These are phyloP conservation scores for Agrilus planipennis DNA, from an alignment of 1,140 invertebrate genomes.

Conservation along the genomic window DNA sequence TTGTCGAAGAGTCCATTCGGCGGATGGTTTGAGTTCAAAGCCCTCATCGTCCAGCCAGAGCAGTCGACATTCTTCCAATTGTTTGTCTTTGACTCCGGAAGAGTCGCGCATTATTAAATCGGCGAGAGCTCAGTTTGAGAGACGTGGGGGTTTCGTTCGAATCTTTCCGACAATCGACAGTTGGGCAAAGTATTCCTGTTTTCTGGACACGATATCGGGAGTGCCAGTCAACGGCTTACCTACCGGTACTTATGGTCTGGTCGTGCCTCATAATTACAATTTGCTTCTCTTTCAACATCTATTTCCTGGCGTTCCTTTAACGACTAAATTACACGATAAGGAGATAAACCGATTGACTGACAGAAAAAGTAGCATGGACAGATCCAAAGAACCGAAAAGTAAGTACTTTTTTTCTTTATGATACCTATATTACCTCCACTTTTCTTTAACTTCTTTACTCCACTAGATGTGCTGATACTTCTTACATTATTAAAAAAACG, in stretches of 20 bases:
- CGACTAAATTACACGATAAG: constrained; percentile 37
- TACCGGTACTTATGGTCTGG: constrained; percentile 43
- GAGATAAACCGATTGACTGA: constrained; percentile 24
- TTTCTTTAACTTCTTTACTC: too few relatives aligned
- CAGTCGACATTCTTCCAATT: constrained; percentile 24
- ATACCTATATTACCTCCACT: too few relatives aligned
- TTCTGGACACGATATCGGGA: constrained; percentile 53
- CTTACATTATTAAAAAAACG: too few relatives aligned
- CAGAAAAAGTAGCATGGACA: constrained; percentile 3
- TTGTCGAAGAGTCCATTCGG: constrained; percentile 54
- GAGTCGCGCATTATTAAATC: constrained; percentile 67
- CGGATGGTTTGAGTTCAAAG: constrained; percentile 43
- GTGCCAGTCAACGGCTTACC: constrained; percentile 53
- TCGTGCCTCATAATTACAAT: constrained; percentile 62
- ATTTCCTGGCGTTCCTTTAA: constrained; percentile 49
- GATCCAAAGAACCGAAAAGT: too few relatives aligned
- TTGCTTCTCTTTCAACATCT: constrained; percentile 66
- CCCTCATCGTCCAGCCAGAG: constrained; percentile 26
- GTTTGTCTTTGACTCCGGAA: constrained; percentile 51
- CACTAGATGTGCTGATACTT: too few relatives aligned
- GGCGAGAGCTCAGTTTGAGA: constrained; percentile 67
- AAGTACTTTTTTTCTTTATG: too few relatives aligned
- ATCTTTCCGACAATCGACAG: constrained; percentile 84
- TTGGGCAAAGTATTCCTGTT: constrained; percentile 60
- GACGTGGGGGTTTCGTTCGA: constrained; percentile 79